These are phyloP conservation scores for Monochamus saltuarius DNA, from an alignment of 1,140 invertebrate species.

Conservation along the genomic window DNA sequence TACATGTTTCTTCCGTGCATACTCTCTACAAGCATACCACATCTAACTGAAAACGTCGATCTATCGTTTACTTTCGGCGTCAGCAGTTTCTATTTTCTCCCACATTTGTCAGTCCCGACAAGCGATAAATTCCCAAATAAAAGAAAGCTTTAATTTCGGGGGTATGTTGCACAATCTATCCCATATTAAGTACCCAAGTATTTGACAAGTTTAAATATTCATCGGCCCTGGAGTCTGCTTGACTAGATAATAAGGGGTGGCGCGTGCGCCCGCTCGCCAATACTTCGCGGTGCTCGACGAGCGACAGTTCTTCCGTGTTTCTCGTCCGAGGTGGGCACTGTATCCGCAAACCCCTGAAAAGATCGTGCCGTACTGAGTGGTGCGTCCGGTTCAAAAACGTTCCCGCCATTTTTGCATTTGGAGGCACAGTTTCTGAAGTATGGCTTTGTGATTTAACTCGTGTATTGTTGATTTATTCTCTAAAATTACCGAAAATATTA, in stretches of 20 bases:
- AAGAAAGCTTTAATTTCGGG: slow-evolving; percentile 1
- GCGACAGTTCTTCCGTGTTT: slow-evolving; percentile 31
- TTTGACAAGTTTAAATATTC: slow-evolving; percentile 23
- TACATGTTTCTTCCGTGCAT: no score
- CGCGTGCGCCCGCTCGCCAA: slow-evolving; percentile 23
- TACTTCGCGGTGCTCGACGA: slow-evolving; percentile 21
- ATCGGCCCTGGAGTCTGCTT: slow-evolving; percentile 17
- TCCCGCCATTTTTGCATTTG: slow-evolving; percentile 3
- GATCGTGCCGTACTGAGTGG: slow-evolving; percentile 6
- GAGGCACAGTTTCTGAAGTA: slow-evolving; percentile 6
- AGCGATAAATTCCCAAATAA: not conserved
- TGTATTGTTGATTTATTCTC: no score
- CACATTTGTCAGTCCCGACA: no score
- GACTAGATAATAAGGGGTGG: slow-evolving; percentile 21
- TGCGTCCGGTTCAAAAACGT: slow-evolving; percentile 9
- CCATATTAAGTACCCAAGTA: slow-evolving; percentile 4
- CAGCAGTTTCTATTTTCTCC: no score
- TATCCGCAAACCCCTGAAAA: not conserved
- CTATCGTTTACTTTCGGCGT: no score
- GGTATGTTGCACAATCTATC: slow-evolving; percentile 11
- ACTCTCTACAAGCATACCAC: no score
- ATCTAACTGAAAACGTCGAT: no score
- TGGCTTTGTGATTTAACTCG: not conserved
- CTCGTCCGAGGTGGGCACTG: slow-evolving; percentile 18
- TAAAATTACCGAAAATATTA: no score